Evolutionary conservation across 2,888 invertebrate genomes (phyloP).

Genomic region (Teleiodes luculella): DNA sequence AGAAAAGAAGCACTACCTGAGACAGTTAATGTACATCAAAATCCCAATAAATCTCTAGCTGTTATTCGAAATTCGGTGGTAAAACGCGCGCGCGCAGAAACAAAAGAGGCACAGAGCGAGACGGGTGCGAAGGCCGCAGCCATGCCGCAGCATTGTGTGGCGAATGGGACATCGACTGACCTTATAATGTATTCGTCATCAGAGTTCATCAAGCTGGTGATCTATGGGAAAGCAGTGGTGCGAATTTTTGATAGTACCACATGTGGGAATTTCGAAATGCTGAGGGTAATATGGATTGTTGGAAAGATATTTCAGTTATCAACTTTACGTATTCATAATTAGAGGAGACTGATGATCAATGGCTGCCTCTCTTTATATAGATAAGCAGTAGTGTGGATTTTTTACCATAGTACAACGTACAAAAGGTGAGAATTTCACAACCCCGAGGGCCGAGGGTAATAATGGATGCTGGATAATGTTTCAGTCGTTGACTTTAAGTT

Average conservation of each 20-base stretch:
- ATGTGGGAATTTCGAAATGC: background rate
- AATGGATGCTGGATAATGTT: too few species aligned
- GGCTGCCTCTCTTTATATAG: too few species aligned
- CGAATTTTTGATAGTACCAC: background rate
- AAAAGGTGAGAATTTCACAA: too few species aligned
- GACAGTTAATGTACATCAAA: too few species aligned
- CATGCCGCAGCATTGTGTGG: constrained; percentile 41
- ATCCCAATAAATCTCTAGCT: background rate
- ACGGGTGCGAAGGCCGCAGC: constrained; percentile 70
- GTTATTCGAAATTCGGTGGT: background rate
- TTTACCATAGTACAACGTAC: too few species aligned
- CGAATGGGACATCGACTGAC: constrained; percentile 52
- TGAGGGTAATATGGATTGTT: background rate
- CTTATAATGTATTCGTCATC: constrained; percentile 38
- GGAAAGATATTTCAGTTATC: too few species aligned
- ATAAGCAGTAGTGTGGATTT: too few species aligned
- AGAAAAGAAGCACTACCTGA: too few species aligned
- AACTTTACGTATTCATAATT: too few species aligned
- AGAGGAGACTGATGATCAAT: too few species aligned
- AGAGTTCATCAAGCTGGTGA: background rate
- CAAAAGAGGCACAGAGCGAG: constrained; percentile 66
- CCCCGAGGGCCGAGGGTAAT: too few species aligned
- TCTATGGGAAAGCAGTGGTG: background rate
- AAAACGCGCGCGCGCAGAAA: constrained; percentile 43
- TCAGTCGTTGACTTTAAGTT: too few species aligned